Evolutionary conservation across 2,113 vertebrate genomes (phyloP).

Genomic region (Carassius carassius): DNA sequence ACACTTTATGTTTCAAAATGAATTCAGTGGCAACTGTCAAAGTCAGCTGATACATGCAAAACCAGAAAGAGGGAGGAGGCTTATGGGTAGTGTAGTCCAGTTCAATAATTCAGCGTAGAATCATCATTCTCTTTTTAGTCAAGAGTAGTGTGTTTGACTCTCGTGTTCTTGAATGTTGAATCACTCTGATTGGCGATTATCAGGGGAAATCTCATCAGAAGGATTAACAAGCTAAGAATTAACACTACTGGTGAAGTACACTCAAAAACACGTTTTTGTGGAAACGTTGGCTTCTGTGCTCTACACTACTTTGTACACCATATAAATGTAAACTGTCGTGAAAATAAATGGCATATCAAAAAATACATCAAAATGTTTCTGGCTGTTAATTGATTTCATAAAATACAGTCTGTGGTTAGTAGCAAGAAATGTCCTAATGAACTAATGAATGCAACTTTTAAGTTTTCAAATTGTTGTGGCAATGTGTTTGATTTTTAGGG

Average conservation of each 20-base stretch:
- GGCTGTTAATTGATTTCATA: conserved; percentile 1
- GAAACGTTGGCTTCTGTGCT: conserved; percentile 72
- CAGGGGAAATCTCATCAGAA: conserved; percentile 22
- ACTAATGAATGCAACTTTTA: not conserved
- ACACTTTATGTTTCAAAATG: not conserved
- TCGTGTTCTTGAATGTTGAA: conserved; percentile 24
- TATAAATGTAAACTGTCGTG: conserved; percentile 89
- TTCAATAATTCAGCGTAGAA: conserved; percentile 17
- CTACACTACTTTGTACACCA: conserved; percentile 83
- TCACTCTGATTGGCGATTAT: not conserved
- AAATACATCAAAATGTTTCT: not conserved
- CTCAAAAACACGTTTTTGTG: conserved; percentile 64
- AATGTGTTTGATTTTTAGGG: not conserved
- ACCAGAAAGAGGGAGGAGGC: not conserved
- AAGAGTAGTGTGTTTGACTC: conserved; percentile 17
- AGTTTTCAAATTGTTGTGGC: not conserved
- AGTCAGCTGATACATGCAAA: not conserved
- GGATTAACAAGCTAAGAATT: conserved; percentile 18
- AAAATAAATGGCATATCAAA: conserved; percentile 87
- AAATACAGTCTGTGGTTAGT: conserved; percentile 1
- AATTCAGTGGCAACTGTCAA: not conserved
- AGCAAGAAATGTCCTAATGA: not conserved
- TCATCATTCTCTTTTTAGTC: conserved; percentile 19
- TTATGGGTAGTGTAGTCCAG: conserved; percentile 35
- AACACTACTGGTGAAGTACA: conserved; percentile 48